Conservation (phyloP, 2,888 invertebrate species). For the Nomada ruficornis region DNA sequence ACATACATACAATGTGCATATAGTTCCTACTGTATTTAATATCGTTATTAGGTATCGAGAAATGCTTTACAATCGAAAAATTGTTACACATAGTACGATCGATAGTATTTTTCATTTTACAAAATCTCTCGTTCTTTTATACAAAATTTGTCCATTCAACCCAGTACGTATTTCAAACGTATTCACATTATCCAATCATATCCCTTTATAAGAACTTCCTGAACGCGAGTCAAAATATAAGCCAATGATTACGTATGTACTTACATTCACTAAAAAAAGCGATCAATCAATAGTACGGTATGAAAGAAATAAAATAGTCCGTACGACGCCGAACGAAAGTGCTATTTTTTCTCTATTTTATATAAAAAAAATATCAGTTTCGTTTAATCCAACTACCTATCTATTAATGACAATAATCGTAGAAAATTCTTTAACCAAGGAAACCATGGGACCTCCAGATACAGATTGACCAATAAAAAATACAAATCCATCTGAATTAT, state of each 20-base stretch:
- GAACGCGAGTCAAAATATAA: not conserved
- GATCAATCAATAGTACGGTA: conserved; percentile 2
- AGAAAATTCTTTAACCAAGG: not conserved
- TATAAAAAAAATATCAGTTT: too few species aligned
- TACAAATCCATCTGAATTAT: not conserved
- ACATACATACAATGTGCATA: not conserved
- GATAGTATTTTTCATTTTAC: not conserved
- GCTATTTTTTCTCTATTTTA: not conserved
- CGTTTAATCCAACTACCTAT: not conserved
- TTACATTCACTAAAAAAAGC: not conserved
- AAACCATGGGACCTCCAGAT: not conserved
- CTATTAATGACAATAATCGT: not conserved
- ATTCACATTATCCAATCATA: not conserved
- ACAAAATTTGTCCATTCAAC: too few species aligned
- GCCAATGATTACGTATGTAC: not conserved
- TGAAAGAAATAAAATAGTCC: not conserved
- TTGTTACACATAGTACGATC: not conserved
- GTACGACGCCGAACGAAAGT: not conserved
- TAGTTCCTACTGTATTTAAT: not conserved
- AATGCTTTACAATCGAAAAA: not conserved
- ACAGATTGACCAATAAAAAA: not conserved
- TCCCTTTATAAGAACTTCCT: not conserved
- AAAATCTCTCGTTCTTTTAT: not conserved
- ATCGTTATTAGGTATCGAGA: not conserved
- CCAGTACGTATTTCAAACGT: not conserved